Conservation (phyloP, 2,888 invertebrate species). For the Drosophila percnosoma region DNA sequence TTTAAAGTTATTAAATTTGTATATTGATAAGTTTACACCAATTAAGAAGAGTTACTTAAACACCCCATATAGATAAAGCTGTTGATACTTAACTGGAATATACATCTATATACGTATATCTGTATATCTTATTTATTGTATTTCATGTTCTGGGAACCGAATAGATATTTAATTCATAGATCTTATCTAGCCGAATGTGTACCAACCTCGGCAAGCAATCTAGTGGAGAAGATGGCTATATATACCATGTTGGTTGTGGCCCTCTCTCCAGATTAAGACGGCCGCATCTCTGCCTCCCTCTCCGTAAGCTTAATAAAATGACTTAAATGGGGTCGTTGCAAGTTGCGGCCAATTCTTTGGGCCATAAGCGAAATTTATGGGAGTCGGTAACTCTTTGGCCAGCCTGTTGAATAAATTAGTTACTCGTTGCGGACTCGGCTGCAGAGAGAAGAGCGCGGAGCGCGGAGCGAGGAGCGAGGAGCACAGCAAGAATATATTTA, state of each 20-base stretch:
- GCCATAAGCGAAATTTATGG: constrained; percentile 38
- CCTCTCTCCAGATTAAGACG: background rate
- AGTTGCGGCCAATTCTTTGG: constrained; percentile 37
- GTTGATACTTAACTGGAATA: background rate
- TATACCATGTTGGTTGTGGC: background rate
- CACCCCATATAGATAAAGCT: background rate
- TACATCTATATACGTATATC: too few species aligned
- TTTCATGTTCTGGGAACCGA: too few species aligned
- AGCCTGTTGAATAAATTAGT: constrained; percentile 73
- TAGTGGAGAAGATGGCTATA: background rate
- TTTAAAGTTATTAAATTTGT: too few species aligned
- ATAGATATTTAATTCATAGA: background rate
- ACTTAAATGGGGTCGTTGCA: constrained; percentile 31
- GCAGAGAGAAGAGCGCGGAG: constrained; percentile 34
- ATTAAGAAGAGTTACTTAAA: too few species aligned
- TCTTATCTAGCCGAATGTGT: background rate
- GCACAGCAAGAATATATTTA: constrained; percentile 58
- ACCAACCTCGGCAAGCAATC: background rate
- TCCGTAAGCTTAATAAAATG: constrained; percentile 5
- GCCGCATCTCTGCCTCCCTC: background rate
- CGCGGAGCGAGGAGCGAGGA: constrained; percentile 22
- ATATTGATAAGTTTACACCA: too few species aligned
- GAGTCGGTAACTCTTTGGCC: constrained; percentile 12
- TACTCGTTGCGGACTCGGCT: constrained; percentile 21
- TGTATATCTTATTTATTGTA: too few species aligned